Conservation (phyloP, 2,888 invertebrate species). For the Eupeodes luniger region DNA sequence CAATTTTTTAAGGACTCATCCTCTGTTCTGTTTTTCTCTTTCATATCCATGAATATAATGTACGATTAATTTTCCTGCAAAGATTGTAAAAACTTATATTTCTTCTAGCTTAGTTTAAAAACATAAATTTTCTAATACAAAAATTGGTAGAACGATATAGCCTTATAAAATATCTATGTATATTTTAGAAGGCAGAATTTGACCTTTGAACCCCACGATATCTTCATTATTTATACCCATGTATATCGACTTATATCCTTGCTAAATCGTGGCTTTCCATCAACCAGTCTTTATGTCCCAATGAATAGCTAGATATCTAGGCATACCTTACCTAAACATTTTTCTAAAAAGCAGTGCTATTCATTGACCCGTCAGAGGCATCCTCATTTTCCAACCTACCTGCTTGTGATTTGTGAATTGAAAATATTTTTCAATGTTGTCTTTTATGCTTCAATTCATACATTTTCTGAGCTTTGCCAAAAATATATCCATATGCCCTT, state of each 20-base stretch:
- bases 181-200: not conserved
- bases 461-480: constrained; percentile 24
- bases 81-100: too few species aligned
- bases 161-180: too few species aligned
- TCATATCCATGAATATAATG: too few species aligned
- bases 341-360: not conserved
- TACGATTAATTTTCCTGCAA: too few species aligned
- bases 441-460: constrained; percentile 26
- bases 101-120: too few species aligned
- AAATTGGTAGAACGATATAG: too few species aligned
- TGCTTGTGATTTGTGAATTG: constrained; percentile 17
- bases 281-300: not conserved
- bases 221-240: not conserved
- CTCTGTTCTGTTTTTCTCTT: too few species aligned
- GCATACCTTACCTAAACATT: not conserved
- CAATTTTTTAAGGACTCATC: too few species aligned
- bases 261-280: not conserved
- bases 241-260: not conserved
- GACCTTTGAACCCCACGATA: not conserved
- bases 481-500: not conserved
- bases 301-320: not conserved
- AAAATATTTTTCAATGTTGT: constrained; percentile 34
- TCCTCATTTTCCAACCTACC: not conserved
- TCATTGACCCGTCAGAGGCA: constrained; percentile 21
- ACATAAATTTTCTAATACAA: too few species aligned